These are phyloP conservation scores for Nomada fucata DNA, from an alignment of 2,888 invertebrate species.

Conservation along the genomic window DNA sequence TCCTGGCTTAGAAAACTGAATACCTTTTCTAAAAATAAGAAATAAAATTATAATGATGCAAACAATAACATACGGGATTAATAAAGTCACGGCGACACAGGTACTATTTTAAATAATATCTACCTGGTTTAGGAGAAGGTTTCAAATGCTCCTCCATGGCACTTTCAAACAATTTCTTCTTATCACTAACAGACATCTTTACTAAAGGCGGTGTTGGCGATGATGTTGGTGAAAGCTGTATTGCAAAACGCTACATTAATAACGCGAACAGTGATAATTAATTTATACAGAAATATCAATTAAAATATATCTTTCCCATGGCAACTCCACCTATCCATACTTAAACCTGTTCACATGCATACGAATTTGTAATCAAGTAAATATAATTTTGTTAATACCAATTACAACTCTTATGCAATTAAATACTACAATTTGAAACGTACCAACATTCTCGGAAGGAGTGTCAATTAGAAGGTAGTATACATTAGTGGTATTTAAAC, in stretches of 20 bases:
- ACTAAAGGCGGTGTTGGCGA: conserved; percentile 90
- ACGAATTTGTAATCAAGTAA: conserved; percentile 11
- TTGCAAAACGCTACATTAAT: conserved; percentile 58
- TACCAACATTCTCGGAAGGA: conserved; percentile 28
- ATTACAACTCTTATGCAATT: neutral
- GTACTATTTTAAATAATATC: conserved; percentile 54
- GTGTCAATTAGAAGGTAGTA: conserved; percentile 17
- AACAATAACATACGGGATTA: neutral
- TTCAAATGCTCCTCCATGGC: conserved; percentile 97
- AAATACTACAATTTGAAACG: conserved; percentile 17
- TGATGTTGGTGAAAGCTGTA: conserved; percentile 85
- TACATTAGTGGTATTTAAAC: conserved; percentile 63
- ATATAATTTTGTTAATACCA: conserved; percentile 6
- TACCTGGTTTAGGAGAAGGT: conserved; percentile 93
- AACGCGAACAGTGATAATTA: conserved; percentile 6
- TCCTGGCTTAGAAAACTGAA: conserved; percentile 97
- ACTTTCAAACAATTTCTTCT: conserved; percentile 97
- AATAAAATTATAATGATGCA: neutral
- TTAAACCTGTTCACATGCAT: conserved; percentile 13
- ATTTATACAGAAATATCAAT: conserved; percentile 15
- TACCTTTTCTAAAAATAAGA: conserved; percentile 89
- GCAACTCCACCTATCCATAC: conserved; percentile 9
- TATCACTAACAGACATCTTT: conserved; percentile 95
- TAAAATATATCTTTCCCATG: neutral
- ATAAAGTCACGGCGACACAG: neutral